These are phyloP conservation scores for Ammodramus savannarum DNA, from an alignment of 2,113 vertebrate species.

Conservation along the genomic window DNA sequence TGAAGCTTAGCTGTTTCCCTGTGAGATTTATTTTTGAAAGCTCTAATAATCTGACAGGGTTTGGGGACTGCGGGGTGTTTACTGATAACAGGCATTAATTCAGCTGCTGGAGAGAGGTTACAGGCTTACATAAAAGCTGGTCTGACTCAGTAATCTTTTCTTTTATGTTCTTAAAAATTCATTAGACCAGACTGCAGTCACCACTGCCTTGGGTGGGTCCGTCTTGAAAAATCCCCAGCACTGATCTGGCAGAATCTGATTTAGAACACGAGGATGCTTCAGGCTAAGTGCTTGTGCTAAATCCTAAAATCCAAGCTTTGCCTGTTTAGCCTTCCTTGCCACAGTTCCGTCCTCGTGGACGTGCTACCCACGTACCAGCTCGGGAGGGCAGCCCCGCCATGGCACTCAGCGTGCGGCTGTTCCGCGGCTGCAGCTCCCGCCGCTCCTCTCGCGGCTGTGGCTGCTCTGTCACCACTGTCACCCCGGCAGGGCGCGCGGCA, in stretches of 20 bases:
- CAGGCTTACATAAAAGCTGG: not conserved
- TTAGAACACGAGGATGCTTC: not conserved
- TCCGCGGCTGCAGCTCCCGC: not conserved
- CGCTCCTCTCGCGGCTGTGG: fast-evolving
- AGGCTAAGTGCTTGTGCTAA: not conserved
- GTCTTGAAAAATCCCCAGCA: not conserved
- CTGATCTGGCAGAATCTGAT: not conserved
- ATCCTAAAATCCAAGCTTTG: conserved; percentile 17
- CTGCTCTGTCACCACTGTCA: not conserved
- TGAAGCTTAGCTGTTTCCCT: not conserved
- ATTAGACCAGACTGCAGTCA: not conserved
- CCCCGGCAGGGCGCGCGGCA: fast-evolving
- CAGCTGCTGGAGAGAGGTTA: not conserved
- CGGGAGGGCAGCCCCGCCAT: not conserved
- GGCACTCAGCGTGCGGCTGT: not conserved
- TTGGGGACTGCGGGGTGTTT: not conserved
- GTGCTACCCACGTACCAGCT: fast-evolving
- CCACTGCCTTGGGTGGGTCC: not conserved
- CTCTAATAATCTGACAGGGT: not conserved
- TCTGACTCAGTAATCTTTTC: not conserved
- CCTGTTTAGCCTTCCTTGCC: not conserved
- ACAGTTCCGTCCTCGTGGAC: not conserved
- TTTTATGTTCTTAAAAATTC: not conserved
- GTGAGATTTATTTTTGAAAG: not conserved
- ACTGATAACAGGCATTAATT: not conserved